Conservation (phyloP, 1,140 invertebrate species). For the Homarus americanus region DNA sequence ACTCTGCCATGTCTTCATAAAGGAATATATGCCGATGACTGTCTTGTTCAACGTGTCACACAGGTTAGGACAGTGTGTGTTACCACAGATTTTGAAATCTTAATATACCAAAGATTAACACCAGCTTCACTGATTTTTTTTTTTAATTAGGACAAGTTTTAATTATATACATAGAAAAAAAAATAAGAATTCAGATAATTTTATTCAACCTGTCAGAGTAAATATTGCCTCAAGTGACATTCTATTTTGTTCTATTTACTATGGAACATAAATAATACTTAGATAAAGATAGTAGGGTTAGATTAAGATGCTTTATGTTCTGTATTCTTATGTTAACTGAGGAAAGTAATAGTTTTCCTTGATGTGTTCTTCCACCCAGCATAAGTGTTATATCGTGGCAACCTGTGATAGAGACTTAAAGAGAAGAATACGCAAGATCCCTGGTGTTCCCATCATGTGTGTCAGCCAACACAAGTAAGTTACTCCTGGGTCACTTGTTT, state of each 20-base stretch:
- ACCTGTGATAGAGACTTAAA: conserved; percentile 99
- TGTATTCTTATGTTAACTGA: not conserved
- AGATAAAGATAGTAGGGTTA: no score
- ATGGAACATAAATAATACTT: no score
- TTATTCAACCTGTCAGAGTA: no score
- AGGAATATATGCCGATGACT: conserved; percentile 99
- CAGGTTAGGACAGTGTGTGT: conserved; percentile 81
- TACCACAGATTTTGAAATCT: no score
- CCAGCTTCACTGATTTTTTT: no score
- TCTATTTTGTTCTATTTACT: no score
- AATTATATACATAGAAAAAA: no score
- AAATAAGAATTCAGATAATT: no score
- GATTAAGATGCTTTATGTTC: no score
- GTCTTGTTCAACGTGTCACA: conserved; percentile 96
- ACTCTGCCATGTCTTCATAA: conserved; percentile 96
- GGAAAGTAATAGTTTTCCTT: not conserved
- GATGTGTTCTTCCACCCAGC: conserved; percentile 82
- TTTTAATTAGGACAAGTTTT: no score
- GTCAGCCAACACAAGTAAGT: conserved; percentile 91
- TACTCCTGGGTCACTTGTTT: not conserved
- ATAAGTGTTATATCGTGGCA: conserved; percentile 99
- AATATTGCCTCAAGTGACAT: no score
- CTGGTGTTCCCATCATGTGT: conserved; percentile 99
- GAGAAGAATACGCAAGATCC: conserved; percentile 97
- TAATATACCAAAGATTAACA: no score